These are phyloP conservation scores for Glaucopsyche alexis DNA, from an alignment of 2,888 invertebrate genomes.

Conservation along the genomic window DNA sequence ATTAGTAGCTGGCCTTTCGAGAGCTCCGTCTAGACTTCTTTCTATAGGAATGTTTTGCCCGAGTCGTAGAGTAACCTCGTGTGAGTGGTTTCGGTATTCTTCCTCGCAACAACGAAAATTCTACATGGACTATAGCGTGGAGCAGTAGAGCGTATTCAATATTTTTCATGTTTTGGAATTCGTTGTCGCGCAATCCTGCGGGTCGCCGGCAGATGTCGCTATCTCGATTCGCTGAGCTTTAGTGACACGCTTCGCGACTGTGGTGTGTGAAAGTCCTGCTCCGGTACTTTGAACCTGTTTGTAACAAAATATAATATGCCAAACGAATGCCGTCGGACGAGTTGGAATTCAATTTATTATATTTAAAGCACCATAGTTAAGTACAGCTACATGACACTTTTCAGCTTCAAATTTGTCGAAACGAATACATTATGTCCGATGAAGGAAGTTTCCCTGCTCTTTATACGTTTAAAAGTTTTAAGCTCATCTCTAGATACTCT, in stretches of 20 bases:
- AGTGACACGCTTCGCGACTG: conserved; percentile 47
- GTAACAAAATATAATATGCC: background rate
- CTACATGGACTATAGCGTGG: conserved; percentile 38
- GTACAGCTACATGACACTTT: conserved; percentile 26
- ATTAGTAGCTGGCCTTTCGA: conserved; percentile 38
- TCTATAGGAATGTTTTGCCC: conserved; percentile 13
- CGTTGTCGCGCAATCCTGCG: conserved; percentile 45
- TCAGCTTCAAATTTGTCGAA: conserved; percentile 24
- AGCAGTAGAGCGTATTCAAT: conserved; percentile 44
- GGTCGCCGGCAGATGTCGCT: conserved; percentile 45
- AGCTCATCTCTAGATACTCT: background rate
- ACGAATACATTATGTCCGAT: conserved; percentile 9
- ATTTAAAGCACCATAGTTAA: conserved; percentile 34
- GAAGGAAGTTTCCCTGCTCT: background rate
- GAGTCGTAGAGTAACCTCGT: conserved; percentile 20
- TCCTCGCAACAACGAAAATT: conserved; percentile 5
- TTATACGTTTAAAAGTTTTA: conserved; percentile 16
- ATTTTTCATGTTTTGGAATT: conserved; percentile 42
- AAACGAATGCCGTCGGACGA: conserved; percentile 13
- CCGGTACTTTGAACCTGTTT: conserved; percentile 16
- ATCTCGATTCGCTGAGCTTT: conserved; percentile 58
- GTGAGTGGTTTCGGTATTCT: conserved; percentile 20
- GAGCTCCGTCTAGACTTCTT: conserved; percentile 26
- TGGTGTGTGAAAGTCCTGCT: conserved; percentile 33
- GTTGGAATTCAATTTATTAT: conserved; percentile 30